Percentiles rank a stretch among this genome's conserved stretches.
Evolutionary conservation across 2,888 invertebrate genomes (phyloP).

Genomic region (Troides oblongomaculatus): DNA sequence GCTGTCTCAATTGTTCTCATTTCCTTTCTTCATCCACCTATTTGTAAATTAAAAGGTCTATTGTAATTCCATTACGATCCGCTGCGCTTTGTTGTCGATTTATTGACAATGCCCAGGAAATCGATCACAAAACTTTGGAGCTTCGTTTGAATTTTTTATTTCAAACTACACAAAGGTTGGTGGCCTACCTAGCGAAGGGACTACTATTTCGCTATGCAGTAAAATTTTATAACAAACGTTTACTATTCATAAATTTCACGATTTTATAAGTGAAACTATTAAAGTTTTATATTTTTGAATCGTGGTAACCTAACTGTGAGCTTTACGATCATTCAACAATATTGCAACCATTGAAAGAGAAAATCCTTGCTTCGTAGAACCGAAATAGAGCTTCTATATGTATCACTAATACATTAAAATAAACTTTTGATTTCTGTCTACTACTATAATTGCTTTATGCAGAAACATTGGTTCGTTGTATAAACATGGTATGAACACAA

Average conservation of each 20-base stretch:
- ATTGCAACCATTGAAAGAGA: background rate
- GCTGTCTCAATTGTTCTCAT: conserved; percentile 19
- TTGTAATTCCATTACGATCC: conserved; percentile 28
- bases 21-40: conserved; percentile 24
- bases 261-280: conserved; percentile 5
- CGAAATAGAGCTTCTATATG: background rate
- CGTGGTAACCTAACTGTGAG: background rate
- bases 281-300: background rate
- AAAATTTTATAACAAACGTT: conserved; percentile 18
- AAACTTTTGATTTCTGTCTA: background rate
- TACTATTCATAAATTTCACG: conserved; percentile 14
- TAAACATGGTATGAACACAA: background rate
- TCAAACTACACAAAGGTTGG: conserved; percentile 24
- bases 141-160: conserved; percentile 20
- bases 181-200: conserved; percentile 26
- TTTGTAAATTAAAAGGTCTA: conserved; percentile 28
- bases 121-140: conserved; percentile 26
- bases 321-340: background rate
- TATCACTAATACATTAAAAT: background rate
- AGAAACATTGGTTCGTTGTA: background rate
- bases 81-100: conserved; percentile 31
- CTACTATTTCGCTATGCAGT: conserved; percentile 13
- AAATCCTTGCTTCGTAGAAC: background rate
- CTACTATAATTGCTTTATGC: background rate
- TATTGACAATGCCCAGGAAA: conserved; percentile 30